Conservation (phyloP, 2,888 invertebrate genomes). For the Spodoptera picta region DNA sequence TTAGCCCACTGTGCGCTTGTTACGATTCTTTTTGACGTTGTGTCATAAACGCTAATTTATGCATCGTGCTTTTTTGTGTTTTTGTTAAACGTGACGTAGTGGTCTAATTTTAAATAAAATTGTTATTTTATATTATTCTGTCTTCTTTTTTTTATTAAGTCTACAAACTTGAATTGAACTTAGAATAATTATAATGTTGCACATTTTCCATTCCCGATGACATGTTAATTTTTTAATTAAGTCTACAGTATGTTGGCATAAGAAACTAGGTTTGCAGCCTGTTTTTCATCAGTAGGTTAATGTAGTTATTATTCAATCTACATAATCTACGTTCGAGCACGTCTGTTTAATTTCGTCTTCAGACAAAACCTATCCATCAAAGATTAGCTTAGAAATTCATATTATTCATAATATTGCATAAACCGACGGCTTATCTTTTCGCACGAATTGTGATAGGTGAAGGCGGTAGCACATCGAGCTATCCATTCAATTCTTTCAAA, state of each 20-base stretch:
- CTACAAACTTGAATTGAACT: too few relatives aligned
- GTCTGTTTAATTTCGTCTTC: slow-evolving; percentile 34
- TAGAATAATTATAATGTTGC: too few relatives aligned
- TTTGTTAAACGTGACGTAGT: slow-evolving; percentile 11
- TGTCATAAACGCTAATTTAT: slow-evolving; percentile 39
- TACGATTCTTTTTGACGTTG: slow-evolving; percentile 29
- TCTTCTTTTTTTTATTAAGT: too few relatives aligned
- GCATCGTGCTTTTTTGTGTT: slow-evolving; percentile 12
- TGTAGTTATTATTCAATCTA: background rate
- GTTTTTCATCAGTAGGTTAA: background rate
- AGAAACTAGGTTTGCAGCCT: background rate
- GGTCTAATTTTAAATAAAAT: background rate
- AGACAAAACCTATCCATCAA: slow-evolving; percentile 28
- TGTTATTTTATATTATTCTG: too few relatives aligned
- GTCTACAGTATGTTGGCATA: too few relatives aligned
- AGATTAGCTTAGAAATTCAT: slow-evolving; percentile 25
- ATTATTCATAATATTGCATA: slow-evolving; percentile 1
- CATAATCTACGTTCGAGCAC: slow-evolving; percentile 13
- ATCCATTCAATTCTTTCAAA: too few relatives aligned
- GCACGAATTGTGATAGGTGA: slow-evolving; percentile 22
- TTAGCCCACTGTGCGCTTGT: slow-evolving; percentile 25
- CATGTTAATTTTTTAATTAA: too few relatives aligned
- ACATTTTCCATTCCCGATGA: too few relatives aligned
- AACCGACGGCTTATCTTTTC: slow-evolving; percentile 29
- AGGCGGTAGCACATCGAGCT: too few relatives aligned